Conservation (phyloP, 2,113 vertebrate genomes). For the Physeter macrocephalus region DNA sequence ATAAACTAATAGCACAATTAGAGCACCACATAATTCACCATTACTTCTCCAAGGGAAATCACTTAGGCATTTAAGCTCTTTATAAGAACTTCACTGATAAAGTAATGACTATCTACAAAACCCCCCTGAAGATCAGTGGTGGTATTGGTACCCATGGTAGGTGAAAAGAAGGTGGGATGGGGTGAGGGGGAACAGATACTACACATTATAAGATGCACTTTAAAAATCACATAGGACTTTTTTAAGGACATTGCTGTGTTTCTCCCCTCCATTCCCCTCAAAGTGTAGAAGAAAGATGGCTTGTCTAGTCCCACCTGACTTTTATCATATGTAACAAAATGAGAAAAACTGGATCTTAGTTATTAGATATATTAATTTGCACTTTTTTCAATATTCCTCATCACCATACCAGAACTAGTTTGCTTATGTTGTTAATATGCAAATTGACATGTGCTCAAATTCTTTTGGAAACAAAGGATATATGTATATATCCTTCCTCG, state of each 20-base stretch:
- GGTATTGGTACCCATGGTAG: not conserved
- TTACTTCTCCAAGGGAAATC: constrained; percentile 52
- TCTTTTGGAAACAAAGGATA: not conserved
- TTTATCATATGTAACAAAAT: not conserved
- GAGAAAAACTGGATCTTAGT: not conserved
- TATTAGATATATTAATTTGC: not conserved
- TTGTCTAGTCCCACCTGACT: not conserved
- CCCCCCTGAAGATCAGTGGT: not conserved
- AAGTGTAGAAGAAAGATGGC: not conserved
- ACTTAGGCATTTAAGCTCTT: constrained; percentile 62
- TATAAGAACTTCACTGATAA: constrained; percentile 41
- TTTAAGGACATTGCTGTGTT: not conserved
- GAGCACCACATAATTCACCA: constrained; percentile 42
- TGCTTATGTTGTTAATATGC: not conserved
- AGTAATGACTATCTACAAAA: not conserved
- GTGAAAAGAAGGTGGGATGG: not conserved
- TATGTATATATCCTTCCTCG: too few species aligned
- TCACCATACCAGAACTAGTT: not conserved
- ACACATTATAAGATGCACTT: not conserved
- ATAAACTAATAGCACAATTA: constrained; percentile 73
- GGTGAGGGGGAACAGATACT: too few species aligned
- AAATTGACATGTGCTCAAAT: not conserved
- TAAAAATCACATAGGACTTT: not conserved
- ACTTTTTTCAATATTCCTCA: not conserved
- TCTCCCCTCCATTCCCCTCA: not conserved